Percentiles rank a stretch among this genome's conserved stretches.
Conservation (phyloP, 2,113 vertebrate genomes). For the Perca fluviatilis region DNA sequence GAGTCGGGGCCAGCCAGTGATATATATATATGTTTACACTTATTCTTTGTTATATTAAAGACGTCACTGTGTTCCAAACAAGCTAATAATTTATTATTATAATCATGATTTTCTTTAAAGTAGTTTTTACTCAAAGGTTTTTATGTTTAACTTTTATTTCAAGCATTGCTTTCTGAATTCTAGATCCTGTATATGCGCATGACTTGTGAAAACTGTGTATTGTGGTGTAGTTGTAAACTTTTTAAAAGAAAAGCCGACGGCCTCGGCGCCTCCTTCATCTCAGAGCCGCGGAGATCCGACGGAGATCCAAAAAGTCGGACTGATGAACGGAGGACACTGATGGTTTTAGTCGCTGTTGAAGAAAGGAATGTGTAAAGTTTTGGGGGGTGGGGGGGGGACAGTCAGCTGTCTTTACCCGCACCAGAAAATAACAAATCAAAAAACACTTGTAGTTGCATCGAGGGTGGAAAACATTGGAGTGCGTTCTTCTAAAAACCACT, state of each 20-base stretch:
- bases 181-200: constrained; percentile 92
- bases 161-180: constrained; percentile 63
- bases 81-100: constrained; percentile 86
- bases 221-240: constrained; percentile 91
- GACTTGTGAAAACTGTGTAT: constrained; percentile 91
- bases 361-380: constrained; percentile 32
- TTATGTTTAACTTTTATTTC: constrained; percentile 80
- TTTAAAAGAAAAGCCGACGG: constrained; percentile 81
- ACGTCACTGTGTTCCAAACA: constrained; percentile 91
- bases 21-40: constrained; percentile 92
- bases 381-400: too few relatives aligned
- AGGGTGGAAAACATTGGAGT: background rate
- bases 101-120: constrained; percentile 79
- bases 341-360: background rate
- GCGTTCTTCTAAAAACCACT: background rate
- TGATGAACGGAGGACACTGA: background rate
- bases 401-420: background rate
- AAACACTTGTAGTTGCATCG: background rate
- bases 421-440: background rate
- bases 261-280: constrained; percentile 69
- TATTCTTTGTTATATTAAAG: constrained; percentile 86
- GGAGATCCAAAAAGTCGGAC: background rate
- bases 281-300: constrained; percentile 72
- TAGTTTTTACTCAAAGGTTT: constrained; percentile 73
- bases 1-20: constrained; percentile 81